Base-by-base conservation (phyloP, 2,888 invertebrate genomes). In the Drosophila subsilvestris region DNA sequence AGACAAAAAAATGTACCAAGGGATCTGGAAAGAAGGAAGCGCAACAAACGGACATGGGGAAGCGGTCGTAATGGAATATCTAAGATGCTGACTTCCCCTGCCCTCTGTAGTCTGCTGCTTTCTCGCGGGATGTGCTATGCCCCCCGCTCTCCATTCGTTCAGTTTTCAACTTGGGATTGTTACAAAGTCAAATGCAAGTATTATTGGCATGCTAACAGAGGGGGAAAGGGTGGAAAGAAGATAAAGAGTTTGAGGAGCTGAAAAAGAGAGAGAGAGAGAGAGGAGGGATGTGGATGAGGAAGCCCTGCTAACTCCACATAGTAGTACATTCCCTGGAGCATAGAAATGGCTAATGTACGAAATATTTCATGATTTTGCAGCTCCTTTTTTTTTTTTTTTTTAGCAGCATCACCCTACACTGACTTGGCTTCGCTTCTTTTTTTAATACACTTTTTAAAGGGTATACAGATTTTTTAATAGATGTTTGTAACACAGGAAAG, bases 301-400 rank as follows among this genome's bases (percentile, higher is more conserved):
- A 53, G 66, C 45, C 50, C 56, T 62, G 49, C 57, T 45, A 63
- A 47, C 71, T 60, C 71, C 43, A 68, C 57, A 70, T 29, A 66
- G 63, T 51, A 45, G 48, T 18, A 17, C 44, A 32, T 10, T 63
- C 65, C 51, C 58, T 55, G 58, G 51, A 67, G 61, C 48, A 65
- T 70, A 77, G 79, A 83, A 80, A 88, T 86, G 83, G 84, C 67
- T 86, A 86, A 85, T 80, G 88, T 86, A 86, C 65, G 73, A 85
- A 88, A 85, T 85, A 88, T 86, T 88, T 85, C 84, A 86, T 88
- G 86, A 79, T 80, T 83, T 81, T 79, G 37, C 65, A 75, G 72
- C 63, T 73, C 55, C 56, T 55, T 82, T 75, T 83, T 22, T 22
- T 62, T 53, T 65, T 25, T 7, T 22, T 62, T 53, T 65, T 25